phyloP scores from a whole-genome alignment of 1,140 invertebrate genomes.

The Limonius californicus region DNA sequence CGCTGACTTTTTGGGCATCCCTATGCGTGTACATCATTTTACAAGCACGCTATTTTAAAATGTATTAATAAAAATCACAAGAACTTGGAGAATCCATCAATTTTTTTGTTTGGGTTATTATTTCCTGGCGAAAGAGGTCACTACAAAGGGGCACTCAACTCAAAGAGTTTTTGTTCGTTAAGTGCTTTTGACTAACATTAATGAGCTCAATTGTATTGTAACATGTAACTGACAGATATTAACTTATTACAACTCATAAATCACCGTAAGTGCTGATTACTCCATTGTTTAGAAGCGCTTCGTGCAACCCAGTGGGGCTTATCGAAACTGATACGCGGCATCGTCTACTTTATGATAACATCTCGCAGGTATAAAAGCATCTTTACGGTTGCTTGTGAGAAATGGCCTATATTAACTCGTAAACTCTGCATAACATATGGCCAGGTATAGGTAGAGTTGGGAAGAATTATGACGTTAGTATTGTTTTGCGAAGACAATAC shows the following conservation, averaged over 20 bases:
- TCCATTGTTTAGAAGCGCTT: constrained; percentile 28
- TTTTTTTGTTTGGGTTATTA: too few species aligned
- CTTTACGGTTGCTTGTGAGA: constrained; percentile 1
- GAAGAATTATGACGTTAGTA: constrained; percentile 33
- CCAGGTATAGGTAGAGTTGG: constrained; percentile 12
- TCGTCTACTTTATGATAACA: constrained; percentile 5
- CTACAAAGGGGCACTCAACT: too few species aligned
- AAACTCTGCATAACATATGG: constrained; percentile 3
- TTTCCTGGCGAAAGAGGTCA: too few species aligned
- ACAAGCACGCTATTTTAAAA: too few species aligned
- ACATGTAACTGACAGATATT: constrained; percentile 35
- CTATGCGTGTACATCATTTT: too few species aligned
- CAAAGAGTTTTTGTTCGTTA: too few species aligned
- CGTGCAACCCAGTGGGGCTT: background rate
- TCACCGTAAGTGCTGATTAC: constrained; percentile 35
- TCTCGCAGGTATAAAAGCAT: background rate
- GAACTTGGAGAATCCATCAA: too few species aligned
- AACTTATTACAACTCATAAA: constrained; percentile 37
- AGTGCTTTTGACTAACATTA: constrained; percentile 30
- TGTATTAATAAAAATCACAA: too few species aligned
- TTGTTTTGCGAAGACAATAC: constrained; percentile 32
- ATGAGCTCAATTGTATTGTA: constrained; percentile 36
- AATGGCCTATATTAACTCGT: constrained; percentile 5
- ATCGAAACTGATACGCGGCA: constrained; percentile 6
- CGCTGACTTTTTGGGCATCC: too few species aligned